phyloP scores from a whole-genome alignment of 2,113 vertebrate genomes.

The Scatophagus argus region DNA sequence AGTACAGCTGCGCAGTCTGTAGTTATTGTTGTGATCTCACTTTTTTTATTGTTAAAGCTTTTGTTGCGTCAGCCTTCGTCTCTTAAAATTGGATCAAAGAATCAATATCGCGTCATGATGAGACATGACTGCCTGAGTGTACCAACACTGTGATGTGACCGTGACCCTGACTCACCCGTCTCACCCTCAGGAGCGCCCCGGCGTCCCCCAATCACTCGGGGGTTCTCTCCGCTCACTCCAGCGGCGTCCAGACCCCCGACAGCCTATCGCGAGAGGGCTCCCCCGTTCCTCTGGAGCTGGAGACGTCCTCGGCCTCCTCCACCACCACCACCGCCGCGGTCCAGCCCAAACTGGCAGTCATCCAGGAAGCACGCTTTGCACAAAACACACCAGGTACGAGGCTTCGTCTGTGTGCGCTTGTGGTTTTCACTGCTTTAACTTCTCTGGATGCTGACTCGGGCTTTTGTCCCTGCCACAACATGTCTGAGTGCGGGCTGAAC shows the following conservation, averaged over 20 bases:
- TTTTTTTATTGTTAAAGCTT: too few species aligned
- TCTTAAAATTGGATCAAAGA: too few species aligned
- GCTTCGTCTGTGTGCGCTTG: not conserved
- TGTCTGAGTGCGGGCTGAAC: too few species aligned
- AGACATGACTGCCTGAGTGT: too few species aligned
- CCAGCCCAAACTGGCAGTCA: conserved; percentile 95
- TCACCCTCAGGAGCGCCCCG: conserved; percentile 90
- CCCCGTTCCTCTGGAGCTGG: conserved; percentile 92
- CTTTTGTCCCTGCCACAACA: not conserved
- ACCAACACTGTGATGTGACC: too few species aligned
- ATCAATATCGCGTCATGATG: too few species aligned
- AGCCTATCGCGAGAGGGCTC: conserved; percentile 97
- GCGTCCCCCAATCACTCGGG: conserved; percentile 97
- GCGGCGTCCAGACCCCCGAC: conserved; percentile 96
- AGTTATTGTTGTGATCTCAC: too few species aligned
- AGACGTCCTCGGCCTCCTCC: conserved; percentile 81
- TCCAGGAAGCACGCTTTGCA: conserved; percentile 96
- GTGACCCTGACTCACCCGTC: not conserved
- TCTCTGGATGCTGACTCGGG: not conserved
- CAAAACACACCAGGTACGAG: conserved; percentile 92
- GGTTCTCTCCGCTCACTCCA: conserved; percentile 96
- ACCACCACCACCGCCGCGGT: conserved; percentile 72
- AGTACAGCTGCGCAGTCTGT: too few species aligned
- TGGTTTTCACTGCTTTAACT: not conserved
- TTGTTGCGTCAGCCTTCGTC: too few species aligned